phyloP scores from a whole-genome alignment of 1,140 invertebrate species.

The Psilanteris sp. region DNA sequence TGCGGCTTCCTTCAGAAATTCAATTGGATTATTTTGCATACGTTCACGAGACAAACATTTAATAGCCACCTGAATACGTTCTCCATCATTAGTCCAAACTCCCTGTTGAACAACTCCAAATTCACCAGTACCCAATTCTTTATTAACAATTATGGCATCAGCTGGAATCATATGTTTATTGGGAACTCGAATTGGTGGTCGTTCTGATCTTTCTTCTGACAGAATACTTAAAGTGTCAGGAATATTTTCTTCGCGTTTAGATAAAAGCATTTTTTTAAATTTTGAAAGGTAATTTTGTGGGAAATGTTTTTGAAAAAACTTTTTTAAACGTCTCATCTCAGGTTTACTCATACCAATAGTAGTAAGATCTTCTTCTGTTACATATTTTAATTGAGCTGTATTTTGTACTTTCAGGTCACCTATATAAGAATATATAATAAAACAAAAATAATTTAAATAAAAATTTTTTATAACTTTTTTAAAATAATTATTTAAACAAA shows the following conservation, averaged over 20 bases:
- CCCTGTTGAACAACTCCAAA: conserved; percentile 99
- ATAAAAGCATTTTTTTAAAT: conserved; percentile 88
- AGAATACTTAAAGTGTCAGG: conserved; percentile 70
- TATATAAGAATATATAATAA: conserved; percentile 72
- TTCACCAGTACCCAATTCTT: conserved; percentile 93
- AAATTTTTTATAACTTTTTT: too few relatives aligned
- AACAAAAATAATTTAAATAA: too few relatives aligned
- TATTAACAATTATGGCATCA: conserved; percentile 95
- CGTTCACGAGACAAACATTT: conserved; percentile 96
- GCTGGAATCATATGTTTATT: conserved; percentile 97
- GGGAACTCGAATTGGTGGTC: conserved; percentile 82
- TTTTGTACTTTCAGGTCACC: conserved; percentile 90
- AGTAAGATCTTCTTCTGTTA: conserved; percentile 93
- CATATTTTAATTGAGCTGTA: conserved; percentile 98
- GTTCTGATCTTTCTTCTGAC: conserved; percentile 77
- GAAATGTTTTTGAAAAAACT: conserved; percentile 95
- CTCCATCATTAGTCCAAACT: conserved; percentile 96
- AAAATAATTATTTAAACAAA: not conserved
- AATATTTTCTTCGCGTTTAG: conserved; percentile 82
- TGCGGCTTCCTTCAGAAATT: conserved; percentile 98
- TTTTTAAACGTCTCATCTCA: conserved; percentile 94
- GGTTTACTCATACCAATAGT: conserved; percentile 97
- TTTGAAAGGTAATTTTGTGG: conserved; percentile 95
- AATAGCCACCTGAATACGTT: conserved; percentile 95
- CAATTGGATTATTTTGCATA: conserved; percentile 96